Percentiles rank a stretch among this genome's conserved stretches.
These are phyloP conservation scores for Pogonus chalceus DNA, from an alignment of 1,140 invertebrate species.

Conservation along the genomic window DNA sequence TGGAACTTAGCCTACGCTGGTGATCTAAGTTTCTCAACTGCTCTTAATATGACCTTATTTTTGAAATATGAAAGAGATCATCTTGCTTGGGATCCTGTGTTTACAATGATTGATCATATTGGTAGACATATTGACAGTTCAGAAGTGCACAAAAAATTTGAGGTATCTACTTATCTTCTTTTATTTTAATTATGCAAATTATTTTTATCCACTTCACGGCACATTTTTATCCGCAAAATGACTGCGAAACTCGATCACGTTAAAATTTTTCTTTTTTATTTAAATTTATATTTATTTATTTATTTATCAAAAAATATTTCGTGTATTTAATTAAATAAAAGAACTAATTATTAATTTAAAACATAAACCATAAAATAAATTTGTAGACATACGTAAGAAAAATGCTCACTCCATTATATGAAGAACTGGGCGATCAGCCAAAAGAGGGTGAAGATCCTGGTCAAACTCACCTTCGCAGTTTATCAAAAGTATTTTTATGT, in stretches of 20 bases:
- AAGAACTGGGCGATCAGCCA: conserved; percentile 45
- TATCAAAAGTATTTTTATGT: conserved; percentile 57
- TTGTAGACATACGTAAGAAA: conserved; percentile 51
- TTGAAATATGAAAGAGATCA: conserved; percentile 57
- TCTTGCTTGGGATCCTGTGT: conserved; percentile 66
- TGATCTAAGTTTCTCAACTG: conserved; percentile 55
- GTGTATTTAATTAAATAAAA: neutral
- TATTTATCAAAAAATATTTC: too few species aligned
- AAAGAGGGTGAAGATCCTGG: conserved; percentile 45
- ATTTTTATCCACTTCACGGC: neutral
- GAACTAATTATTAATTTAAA: neutral
- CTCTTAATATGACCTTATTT: conserved; percentile 65
- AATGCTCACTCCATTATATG: conserved; percentile 53
- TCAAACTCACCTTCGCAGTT: conserved; percentile 47
- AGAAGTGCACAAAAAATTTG: conserved; percentile 53
- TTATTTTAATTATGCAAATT: neutral
- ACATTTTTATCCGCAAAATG: too few species aligned
- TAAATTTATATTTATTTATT: too few species aligned
- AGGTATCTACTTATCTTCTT: conserved; percentile 37
- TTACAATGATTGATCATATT: conserved; percentile 68
- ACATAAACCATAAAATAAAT: neutral
- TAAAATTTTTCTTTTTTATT: too few species aligned
- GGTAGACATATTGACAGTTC: conserved; percentile 57
- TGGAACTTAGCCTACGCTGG: conserved; percentile 72
- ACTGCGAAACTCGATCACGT: too few species aligned